Evolutionary conservation across 2,797 vertebrate genomes (phyloP).

Genomic region (Rhinella marina): DNA sequence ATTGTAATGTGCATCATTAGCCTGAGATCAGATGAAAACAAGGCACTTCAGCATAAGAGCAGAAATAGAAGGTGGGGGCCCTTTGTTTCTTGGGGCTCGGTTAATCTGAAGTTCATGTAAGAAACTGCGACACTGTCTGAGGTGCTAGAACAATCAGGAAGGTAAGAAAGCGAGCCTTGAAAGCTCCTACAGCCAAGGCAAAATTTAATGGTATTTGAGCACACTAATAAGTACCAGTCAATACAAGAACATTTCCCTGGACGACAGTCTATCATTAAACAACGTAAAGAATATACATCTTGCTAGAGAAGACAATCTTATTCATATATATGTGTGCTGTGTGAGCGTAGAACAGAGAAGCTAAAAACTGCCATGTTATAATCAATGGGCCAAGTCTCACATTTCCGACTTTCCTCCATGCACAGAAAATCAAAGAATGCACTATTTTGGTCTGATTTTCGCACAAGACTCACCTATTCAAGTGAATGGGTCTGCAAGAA

Average conservation of each 20-base stretch:
- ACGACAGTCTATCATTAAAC: neutral
- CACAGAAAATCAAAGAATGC: too few species aligned
- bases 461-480: too few species aligned
- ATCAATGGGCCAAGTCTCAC: too few species aligned
- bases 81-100: neutral
- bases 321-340: too few species aligned
- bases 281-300: neutral
- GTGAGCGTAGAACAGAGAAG: too few species aligned
- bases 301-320: neutral
- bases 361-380: too few species aligned
- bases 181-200: neutral
- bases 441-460: too few species aligned
- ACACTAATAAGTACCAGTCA: neutral
- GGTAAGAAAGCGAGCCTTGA: too few species aligned
- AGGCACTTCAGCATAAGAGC: slow-evolving; percentile 64
- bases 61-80: slow-evolving; percentile 26
- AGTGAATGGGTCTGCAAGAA: too few species aligned
- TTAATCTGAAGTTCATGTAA: slow-evolving; percentile 1
- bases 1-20: slow-evolving; percentile 66
- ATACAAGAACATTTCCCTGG: neutral
- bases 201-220: neutral
- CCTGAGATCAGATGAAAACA: slow-evolving; percentile 66
- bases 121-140: neutral
- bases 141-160: neutral
- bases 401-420: too few species aligned